phyloP scores from a whole-genome alignment of 2,113 vertebrate species.

The Psilopsiagon aymara region DNA sequence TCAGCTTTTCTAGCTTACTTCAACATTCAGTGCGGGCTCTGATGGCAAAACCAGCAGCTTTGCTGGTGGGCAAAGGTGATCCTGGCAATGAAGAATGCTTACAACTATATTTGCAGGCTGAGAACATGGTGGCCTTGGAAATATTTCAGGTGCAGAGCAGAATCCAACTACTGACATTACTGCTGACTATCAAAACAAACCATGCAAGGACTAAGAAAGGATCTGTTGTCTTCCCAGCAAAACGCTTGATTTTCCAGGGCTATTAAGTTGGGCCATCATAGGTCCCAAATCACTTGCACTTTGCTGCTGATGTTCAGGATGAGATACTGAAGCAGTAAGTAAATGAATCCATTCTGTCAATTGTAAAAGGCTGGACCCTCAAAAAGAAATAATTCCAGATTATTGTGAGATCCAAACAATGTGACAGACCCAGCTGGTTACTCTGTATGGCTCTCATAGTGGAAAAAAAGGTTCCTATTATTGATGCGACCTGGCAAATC shows the following conservation, averaged over 20 bases:
- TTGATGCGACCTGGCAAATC: neutral
- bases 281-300: neutral
- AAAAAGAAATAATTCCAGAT: neutral
- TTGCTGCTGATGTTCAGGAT: neutral
- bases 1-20: neutral
- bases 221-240: neutral
- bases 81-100: neutral
- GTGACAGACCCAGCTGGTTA: neutral
- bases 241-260: neutral
- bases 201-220: neutral
- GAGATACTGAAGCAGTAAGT: neutral
- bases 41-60: neutral
- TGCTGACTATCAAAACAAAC: neutral
- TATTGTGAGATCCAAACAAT: neutral
- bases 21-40: neutral
- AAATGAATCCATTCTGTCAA: neutral
- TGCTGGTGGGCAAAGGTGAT: neutral
- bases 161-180: neutral
- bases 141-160: neutral
- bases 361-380: neutral
- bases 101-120: neutral
- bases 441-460: neutral
- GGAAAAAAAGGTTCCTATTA: neutral
- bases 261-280: neutral
- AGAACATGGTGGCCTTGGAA: neutral